Conservation (phyloP, 2,113 vertebrate species). For the Serilophus lunatus region DNA sequence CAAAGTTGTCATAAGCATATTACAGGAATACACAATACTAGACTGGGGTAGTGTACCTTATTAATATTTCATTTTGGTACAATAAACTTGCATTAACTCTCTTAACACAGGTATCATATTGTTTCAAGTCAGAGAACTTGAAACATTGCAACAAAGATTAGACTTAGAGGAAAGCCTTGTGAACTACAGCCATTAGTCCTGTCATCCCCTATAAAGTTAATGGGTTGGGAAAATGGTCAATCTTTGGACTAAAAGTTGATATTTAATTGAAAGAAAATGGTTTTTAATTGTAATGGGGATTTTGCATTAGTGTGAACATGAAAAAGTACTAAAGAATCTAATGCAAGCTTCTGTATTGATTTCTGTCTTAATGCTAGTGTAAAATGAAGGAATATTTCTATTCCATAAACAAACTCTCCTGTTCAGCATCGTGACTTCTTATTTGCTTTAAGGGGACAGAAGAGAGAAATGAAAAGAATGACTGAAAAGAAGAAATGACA, state of each 20-base stretch:
- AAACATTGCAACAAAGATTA: conserved; percentile 56
- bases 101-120: conserved; percentile 60
- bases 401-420: not conserved
- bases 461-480: not conserved
- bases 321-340: conserved; percentile 33
- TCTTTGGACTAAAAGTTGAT: conserved; percentile 71
- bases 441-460: not conserved
- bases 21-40: conserved; percentile 47
- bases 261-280: conserved; percentile 74
- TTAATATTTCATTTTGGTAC: conserved; percentile 69
- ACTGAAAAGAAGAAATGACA: not conserved
- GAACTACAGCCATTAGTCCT: conserved; percentile 68
- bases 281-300: conserved; percentile 67
- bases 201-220: conserved; percentile 68
- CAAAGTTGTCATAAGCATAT: conserved; percentile 50
- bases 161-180: conserved; percentile 59
- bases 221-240: conserved; percentile 70
- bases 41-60: conserved; percentile 28
- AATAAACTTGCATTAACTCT: conserved; percentile 68
- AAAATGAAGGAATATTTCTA: conserved; percentile 18
- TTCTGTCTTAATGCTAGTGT: not conserved
- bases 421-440: not conserved
- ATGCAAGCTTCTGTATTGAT: conserved; percentile 22
- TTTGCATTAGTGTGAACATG: conserved; percentile 46
- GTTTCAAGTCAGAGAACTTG: conserved; percentile 56